A percentile compares a stretch with the other conserved stretches of the same genome.
Evolutionary conservation across 2,888 invertebrate species (phyloP).

Genomic region (Busseola fusca): DNA sequence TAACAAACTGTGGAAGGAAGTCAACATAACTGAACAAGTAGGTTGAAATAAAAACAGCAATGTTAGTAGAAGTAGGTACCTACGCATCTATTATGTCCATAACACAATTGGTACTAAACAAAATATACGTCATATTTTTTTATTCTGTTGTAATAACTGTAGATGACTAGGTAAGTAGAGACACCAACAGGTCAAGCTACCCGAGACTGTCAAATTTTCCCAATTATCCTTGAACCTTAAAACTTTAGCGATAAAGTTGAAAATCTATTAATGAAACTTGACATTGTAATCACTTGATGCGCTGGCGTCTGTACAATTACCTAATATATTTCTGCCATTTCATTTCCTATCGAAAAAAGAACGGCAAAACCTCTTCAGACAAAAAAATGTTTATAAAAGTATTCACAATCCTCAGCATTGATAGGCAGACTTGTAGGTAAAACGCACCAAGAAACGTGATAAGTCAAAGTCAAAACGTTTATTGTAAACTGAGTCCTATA

Average conservation of each 20-base stretch:
- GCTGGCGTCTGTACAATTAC: no score
- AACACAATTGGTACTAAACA: neutral
- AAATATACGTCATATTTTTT: constrained; percentile 5
- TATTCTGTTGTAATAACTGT: neutral
- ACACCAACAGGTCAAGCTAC: no score
- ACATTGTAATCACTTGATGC: no score
- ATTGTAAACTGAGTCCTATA: neutral
- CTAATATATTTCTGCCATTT: constrained; percentile 8
- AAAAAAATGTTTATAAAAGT: neutral
- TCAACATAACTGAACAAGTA: constrained; percentile 90
- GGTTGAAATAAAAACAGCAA: constrained; percentile 54
- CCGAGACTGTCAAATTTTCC: no score
- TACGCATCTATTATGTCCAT: neutral
- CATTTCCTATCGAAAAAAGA: neutral
- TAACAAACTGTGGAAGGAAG: constrained; percentile 91
- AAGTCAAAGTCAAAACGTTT: neutral
- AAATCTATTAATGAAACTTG: no score
- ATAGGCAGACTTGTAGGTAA: neutral
- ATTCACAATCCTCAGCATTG: neutral
- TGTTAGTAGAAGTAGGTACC: neutral
- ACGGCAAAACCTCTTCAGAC: no score
- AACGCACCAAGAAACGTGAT: neutral
- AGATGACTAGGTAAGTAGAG: neutral
- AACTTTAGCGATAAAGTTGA: no score
- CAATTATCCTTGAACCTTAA: no score